A percentile compares a stretch with the other conserved stretches of the same genome.
Evolutionary conservation across 2,113 vertebrate genomes (phyloP).

Genomic region (Pycnonotus jocosus): DNA sequence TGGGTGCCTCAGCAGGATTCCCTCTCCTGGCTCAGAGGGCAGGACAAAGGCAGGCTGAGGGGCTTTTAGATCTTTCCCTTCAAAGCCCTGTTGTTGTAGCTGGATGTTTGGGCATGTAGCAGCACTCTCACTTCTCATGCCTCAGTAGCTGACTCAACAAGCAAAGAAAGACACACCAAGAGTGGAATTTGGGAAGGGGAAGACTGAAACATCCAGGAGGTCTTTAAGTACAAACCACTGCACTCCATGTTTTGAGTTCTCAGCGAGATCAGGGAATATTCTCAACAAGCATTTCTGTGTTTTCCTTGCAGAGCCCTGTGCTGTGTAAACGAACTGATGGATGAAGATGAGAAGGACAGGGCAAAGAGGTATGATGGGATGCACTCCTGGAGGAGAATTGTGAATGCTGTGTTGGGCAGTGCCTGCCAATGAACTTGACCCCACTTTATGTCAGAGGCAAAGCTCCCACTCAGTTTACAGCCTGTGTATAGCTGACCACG

Average conservation of each 20-base stretch:
- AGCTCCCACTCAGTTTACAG: neutral
- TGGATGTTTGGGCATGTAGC: neutral
- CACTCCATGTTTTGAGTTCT: neutral
- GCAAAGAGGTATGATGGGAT: constrained; percentile 83
- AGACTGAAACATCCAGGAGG: neutral
- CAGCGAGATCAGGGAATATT: neutral
- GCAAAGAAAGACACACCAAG: neutral
- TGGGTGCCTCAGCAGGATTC: neutral
- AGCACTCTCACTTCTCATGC: neutral
- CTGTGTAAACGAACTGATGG: constrained; percentile 87
- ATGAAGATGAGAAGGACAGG: constrained; percentile 92
- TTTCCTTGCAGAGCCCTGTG: constrained; percentile 77
- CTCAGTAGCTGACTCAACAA: neutral
- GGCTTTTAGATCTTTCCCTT: neutral
- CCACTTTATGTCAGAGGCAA: neutral
- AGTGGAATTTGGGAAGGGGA: neutral
- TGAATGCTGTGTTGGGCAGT: neutral
- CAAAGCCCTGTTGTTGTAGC: neutral
- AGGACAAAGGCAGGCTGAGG: neutral
- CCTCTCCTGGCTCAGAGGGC: neutral
- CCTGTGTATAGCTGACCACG: neutral
- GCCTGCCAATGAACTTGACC: neutral
- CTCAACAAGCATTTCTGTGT: neutral
- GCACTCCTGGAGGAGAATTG: neutral
- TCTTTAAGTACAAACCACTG: neutral